These are phyloP conservation scores for Orchesellides sinensis DNA, from an alignment of 2,888 invertebrate genomes.

Conservation along the genomic window DNA sequence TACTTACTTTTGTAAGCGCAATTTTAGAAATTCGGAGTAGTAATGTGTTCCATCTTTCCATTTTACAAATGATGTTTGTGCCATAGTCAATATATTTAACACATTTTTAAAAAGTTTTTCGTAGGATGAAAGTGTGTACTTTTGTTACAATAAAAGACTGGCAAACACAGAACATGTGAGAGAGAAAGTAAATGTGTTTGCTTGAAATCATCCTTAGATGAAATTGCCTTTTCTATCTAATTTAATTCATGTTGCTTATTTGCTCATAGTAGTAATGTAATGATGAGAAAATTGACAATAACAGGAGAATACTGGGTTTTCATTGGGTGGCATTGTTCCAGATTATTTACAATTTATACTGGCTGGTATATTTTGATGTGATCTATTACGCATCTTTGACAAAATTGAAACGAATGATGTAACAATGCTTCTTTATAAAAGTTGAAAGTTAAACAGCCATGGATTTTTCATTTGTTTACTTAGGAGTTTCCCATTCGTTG, in stretches of 20 bases:
- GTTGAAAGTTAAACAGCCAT: too few species aligned
- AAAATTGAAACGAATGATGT: too few species aligned
- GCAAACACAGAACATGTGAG: not conserved
- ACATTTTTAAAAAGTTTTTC: not conserved
- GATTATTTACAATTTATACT: not conserved
- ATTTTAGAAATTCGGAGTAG: not conserved
- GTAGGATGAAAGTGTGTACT: too few species aligned
- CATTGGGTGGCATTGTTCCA: slow-evolving; percentile 30
- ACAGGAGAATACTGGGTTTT: slow-evolving; percentile 7
- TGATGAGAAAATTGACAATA: slow-evolving; percentile 12
- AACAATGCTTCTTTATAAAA: too few species aligned
- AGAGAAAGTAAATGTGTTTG: too few species aligned
- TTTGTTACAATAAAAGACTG: too few species aligned
- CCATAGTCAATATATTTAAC: not conserved
- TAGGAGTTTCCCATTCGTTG: too few species aligned
- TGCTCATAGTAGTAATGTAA: not conserved
- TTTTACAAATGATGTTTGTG: not conserved
- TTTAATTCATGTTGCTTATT: slow-evolving; percentile 16
- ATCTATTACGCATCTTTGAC: too few species aligned
- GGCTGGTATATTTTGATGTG: not conserved
- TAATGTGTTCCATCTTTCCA: not conserved
- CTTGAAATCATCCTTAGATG: slow-evolving; percentile 23
- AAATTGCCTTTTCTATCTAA: slow-evolving; percentile 33
- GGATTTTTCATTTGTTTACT: too few species aligned
- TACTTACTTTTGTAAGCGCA: not conserved